Evolutionary conservation across 2,888 invertebrate genomes (phyloP), one percentile per base, ranked within the genome.

Genomic region (Andrena praecox): DNA sequence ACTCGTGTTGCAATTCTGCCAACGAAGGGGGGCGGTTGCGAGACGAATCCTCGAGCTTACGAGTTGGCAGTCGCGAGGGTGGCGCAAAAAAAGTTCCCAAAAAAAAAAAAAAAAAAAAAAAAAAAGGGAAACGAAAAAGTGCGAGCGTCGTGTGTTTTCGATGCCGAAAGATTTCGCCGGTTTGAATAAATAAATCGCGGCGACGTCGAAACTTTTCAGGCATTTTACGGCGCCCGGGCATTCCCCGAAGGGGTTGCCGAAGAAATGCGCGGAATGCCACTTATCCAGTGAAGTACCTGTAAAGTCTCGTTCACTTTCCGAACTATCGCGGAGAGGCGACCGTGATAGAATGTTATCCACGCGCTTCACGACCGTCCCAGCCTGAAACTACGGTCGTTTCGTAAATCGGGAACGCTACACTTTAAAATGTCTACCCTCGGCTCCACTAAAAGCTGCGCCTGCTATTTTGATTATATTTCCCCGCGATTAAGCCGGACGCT

Each of bases 251-350:
- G 82, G 80, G 85, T 80, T 80, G 84, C 74, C 73, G 85, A 70
- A 77, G 84, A 86, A 85, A 86, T 82, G 84, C 78, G 74, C 77
- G 81, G 77, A 84, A 86, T 85, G 85, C 90, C 90, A 91, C 91
- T 91, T 91, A 91, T 91, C 90, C 90, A 86, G 84, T 89, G 86
- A 91, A 90, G 90, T 90, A 90, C 89, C 90, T 88, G 88, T 88
- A 89, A 90, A 91, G 89, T 90, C 88, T 88, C 87, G 86, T 87
- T 88, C 85, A 71, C 80, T 83, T 82, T 68, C 56, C 76, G 69
- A 76, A 73, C 77, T 80, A 77, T 76, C 80, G 67, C 59, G 72
- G 67, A 63, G 54, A 63, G 63, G 27, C 33, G 77, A 60, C 74
- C 81, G 75, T 67, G 81, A 81, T 76, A 77, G 78, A 78, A 82